Evolutionary conservation across 2,113 vertebrate species (phyloP).

Genomic region (Dinomys branickii): DNA sequence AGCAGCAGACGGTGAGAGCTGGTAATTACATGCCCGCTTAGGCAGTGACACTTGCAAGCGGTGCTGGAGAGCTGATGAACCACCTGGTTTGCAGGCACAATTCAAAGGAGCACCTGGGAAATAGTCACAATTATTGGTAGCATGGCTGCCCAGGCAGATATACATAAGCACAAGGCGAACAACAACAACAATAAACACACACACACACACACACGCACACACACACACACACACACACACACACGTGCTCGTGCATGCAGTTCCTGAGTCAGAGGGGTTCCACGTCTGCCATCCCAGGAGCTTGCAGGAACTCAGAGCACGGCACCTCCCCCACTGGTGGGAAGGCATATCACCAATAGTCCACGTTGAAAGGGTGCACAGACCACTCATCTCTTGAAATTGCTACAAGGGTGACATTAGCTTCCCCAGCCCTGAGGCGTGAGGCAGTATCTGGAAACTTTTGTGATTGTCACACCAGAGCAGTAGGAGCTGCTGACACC

Average conservation of each 20-base stretch:
- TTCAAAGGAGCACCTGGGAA: not conserved
- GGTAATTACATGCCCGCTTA: not conserved
- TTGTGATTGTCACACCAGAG: not conserved
- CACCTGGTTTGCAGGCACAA: not conserved
- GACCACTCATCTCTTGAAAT: not conserved
- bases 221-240: not conserved
- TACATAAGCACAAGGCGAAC: rapidly evolving
- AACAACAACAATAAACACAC: not conserved
- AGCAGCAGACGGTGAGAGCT: not conserved
- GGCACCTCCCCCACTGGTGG: rapidly evolving
- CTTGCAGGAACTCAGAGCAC: not conserved
- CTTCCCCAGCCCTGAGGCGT: not conserved
- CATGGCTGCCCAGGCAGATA: rapidly evolving
- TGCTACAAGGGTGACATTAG: not conserved
- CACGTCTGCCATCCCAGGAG: not conserved
- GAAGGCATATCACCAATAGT: not conserved
- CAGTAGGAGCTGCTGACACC: not conserved
- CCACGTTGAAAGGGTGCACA: not conserved
- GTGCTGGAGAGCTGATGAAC: not conserved
- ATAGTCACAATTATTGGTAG: rapidly evolving
- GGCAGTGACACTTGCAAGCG: not conserved
- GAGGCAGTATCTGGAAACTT: not conserved
- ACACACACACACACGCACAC: not conserved
- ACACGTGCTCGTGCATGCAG: no score
- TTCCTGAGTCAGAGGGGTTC: rapidly evolving